Evolutionary conservation across 2,113 vertebrate species (phyloP).

Genomic region (Syrrhaptes paradoxus): DNA sequence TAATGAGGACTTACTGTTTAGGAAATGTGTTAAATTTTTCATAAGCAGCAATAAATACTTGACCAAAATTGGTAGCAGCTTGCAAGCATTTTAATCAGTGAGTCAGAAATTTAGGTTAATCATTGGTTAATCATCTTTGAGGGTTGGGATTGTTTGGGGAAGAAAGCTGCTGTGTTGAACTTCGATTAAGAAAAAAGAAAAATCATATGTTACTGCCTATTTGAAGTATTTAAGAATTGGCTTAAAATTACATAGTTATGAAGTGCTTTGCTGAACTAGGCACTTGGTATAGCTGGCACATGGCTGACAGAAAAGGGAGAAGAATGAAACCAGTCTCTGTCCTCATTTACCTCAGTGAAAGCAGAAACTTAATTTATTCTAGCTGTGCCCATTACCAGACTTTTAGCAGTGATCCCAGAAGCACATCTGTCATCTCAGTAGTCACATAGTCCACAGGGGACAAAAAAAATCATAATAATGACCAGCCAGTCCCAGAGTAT

Average conservation of each 20-base stretch:
- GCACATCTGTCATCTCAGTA: background rate
- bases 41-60: background rate
- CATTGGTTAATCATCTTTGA: background rate
- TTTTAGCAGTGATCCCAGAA: background rate
- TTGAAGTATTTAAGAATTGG: background rate
- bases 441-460: background rate
- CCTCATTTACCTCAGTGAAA: background rate
- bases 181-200: background rate
- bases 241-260: background rate
- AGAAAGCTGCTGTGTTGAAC: background rate
- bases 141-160: background rate
- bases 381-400: background rate
- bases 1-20: background rate
- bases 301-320: background rate
- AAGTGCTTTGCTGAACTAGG: background rate
- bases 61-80: background rate
- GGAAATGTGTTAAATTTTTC: background rate
- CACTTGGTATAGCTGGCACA: background rate
- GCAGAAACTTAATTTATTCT: background rate
- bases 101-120: background rate
- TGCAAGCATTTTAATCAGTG: background rate
- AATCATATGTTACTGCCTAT: background rate
- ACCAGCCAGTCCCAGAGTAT: fast-evolving
- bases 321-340: background rate
- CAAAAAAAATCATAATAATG: background rate